Conservation (phyloP, 2,113 vertebrate species). For the Spizaetus ornatus region DNA sequence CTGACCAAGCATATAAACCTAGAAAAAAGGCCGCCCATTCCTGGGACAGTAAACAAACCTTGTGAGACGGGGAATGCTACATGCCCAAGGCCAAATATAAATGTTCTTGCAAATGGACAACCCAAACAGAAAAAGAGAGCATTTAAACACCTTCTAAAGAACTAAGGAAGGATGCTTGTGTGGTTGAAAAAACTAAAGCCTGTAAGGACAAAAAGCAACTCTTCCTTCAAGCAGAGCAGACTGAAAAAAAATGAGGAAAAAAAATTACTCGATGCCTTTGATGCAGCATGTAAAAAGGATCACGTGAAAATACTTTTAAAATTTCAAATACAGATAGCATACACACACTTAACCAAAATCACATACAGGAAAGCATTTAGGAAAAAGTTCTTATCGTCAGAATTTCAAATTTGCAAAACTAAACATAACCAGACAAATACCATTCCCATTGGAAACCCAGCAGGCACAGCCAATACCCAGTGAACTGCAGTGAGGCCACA, state of each 20-base stretch:
- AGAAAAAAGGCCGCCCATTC: background rate
- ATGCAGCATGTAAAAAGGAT: background rate
- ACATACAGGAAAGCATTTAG: background rate
- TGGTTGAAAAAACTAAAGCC: background rate
- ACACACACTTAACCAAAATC: background rate
- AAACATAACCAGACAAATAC: background rate
- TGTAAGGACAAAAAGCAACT: background rate
- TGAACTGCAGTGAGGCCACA: background rate
- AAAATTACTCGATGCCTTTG: background rate
- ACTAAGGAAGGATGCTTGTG: fast-evolving
- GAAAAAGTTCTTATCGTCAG: background rate
- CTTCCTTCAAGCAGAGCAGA: background rate
- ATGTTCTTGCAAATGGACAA: background rate
- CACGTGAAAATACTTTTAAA: background rate
- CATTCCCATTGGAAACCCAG: background rate
- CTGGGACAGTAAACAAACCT: background rate
- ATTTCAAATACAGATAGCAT: background rate
- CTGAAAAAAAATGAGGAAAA: background rate
- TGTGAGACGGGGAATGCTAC: background rate
- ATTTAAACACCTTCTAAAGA: background rate
- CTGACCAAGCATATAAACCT: background rate
- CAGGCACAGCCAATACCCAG: background rate
- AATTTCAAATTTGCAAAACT: background rate
- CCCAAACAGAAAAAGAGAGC: background rate
- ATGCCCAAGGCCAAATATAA: background rate